Evolutionary conservation across 2,113 vertebrate genomes (phyloP).

Genomic region (Miniopterus natalensis): DNA sequence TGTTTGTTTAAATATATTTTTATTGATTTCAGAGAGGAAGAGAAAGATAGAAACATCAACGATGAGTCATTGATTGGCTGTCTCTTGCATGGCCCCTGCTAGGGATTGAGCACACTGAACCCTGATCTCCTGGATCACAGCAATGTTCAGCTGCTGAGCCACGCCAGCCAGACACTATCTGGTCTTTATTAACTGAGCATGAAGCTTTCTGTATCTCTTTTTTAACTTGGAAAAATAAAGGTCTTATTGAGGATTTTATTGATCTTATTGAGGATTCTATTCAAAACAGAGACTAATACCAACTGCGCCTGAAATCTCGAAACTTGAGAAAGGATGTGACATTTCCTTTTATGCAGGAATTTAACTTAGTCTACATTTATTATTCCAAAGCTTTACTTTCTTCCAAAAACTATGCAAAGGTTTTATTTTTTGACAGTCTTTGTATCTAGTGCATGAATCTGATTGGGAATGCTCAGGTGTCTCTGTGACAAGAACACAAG

Average conservation of each 20-base stretch:
- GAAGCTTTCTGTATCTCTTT: constrained; percentile 44
- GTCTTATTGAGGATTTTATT: background rate
- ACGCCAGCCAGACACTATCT: background rate
- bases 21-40: no score
- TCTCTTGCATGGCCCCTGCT: no score
- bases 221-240: constrained; percentile 56
- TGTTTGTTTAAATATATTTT: no score
- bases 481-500: background rate
- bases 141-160: no score
- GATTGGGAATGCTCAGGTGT: constrained; percentile 7
- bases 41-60: no score
- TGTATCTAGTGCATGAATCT: background rate
- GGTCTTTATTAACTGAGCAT: constrained; percentile 32
- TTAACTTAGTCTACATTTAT: constrained; percentile 28
- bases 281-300: constrained; percentile 8
- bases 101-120: no score
- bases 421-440: background rate
- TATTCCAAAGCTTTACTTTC: constrained; percentile 32
- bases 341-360: background rate
- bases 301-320: background rate
- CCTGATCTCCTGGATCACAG: no score
- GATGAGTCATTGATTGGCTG: no score
- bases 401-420: background rate
- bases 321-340: background rate
- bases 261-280: background rate